Evolutionary conservation across 64 coral and sea anemone species (phyloP), one percentile per base, ranked within the genome.

Genomic region (Cladopsammia gracilis): DNA sequence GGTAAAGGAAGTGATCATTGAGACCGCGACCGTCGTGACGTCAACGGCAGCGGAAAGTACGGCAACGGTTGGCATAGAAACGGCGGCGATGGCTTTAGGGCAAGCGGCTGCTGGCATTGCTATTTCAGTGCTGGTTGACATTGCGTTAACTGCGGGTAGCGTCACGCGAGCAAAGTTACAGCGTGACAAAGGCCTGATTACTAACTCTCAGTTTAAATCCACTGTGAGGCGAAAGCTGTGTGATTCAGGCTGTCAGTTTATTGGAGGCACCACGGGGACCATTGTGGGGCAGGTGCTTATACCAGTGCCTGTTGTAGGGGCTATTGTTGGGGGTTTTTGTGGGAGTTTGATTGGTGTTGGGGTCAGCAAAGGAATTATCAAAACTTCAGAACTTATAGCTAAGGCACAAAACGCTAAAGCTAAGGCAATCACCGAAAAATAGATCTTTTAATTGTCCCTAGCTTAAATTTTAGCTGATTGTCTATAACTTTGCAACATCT

Each of bases 61-160:
- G 4, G 97, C 97, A 4, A 99, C 97, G 0, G 94, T 99, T 88
- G 97, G 97, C 82, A 99, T 99, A 93, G 97, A 99, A 91, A 96
- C 97, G 7, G 94, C 97, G 9, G 97, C 97, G 13, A 93, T 96
- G 82, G 95, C 97, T 20, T 26, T 99, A 26, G 97, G 97, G n/a
- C 97, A 99, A 59, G 97, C 97, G 8, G 97, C 97, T 3, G 98
- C 98, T 64, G 98, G 98, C 16, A 95, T 99, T 1, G 98, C 94
- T 4, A 76, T 99, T 11, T 96, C 98, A 9, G 98, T 99, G 9
- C 58, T 96, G 6, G 98, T 99, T 47, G 98, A 99, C 20, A 79
- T 99, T 18, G 98, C 91, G 42, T 82, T 99, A 24, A 99, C 98
- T 5, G 98, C 98, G 6, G 85, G 98, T n/a, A 99, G 89, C 49